Percentiles rank a stretch among this genome's conserved stretches.
Conservation (phyloP, 1,140 invertebrate species). For the Phocides pigmalion region DNA sequence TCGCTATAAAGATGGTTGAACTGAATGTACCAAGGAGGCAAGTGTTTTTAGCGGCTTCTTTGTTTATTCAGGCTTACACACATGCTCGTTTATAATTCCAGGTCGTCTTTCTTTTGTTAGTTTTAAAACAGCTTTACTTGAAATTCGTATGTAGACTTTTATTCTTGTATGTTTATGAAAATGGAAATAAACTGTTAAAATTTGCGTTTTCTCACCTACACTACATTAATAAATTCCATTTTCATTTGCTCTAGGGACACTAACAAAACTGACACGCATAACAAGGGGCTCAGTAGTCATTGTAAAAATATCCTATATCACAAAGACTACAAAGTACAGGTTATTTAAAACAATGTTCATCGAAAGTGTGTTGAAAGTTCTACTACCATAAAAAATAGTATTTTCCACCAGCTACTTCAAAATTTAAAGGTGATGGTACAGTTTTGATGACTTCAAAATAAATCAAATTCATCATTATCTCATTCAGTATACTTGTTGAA, state of each 20-base stretch:
- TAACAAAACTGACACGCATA: too few relatives aligned
- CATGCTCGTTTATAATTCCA: constrained; percentile 1
- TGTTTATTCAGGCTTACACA: constrained; percentile 14
- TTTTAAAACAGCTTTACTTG: background rate
- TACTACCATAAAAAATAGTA: too few relatives aligned
- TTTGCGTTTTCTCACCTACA: background rate
- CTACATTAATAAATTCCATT: background rate
- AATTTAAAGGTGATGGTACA: too few relatives aligned
- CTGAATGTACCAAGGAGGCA: constrained; percentile 26
- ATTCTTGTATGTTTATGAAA: background rate
- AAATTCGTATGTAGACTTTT: background rate
- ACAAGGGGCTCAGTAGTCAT: too few relatives aligned
- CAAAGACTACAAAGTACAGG: too few relatives aligned
- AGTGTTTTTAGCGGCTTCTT: constrained; percentile 29
- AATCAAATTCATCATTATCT: too few relatives aligned
- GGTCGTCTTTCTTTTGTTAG: constrained; percentile 16
- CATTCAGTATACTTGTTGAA: too few relatives aligned
- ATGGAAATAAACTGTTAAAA: background rate
- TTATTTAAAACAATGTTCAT: too few relatives aligned
- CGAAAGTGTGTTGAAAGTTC: too few relatives aligned
- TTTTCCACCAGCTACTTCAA: too few relatives aligned
- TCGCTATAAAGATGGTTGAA: constrained; percentile 24
- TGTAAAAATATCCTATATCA: too few relatives aligned
- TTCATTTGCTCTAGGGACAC: background rate
- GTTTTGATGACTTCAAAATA: too few relatives aligned